A percentile compares a stretch with the other conserved stretches of the same genome.
These are phyloP conservation scores for Drosophila gunungcola DNA, from an alignment of 1,140 invertebrate species.

Conservation along the genomic window DNA sequence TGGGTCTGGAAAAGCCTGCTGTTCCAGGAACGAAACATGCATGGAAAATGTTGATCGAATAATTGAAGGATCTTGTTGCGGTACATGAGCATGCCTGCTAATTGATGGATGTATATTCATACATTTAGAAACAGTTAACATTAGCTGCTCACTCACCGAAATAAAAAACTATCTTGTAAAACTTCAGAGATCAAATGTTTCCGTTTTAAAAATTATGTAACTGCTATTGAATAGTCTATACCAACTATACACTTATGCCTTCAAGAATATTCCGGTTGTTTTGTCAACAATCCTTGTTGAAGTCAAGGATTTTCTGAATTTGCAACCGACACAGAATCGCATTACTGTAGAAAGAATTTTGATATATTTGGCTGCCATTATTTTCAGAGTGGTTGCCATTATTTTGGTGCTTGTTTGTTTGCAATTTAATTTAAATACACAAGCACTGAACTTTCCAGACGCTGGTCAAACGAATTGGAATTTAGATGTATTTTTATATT, in stretches of 20 bases:
- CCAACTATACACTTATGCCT: too few relatives aligned
- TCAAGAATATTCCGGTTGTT: constrained; percentile 6
- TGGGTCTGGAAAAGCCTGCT: constrained; percentile 11
- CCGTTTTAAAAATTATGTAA: too few relatives aligned
- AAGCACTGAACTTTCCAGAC: constrained; percentile 40
- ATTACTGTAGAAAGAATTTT: constrained; percentile 7
- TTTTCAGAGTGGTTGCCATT: constrained; percentile 30
- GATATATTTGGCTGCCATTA: constrained; percentile 26
- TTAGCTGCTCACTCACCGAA: too few relatives aligned
- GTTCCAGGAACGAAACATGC: constrained; percentile 27
- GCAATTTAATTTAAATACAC: constrained; percentile 54
- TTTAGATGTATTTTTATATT: constrained; percentile 33
- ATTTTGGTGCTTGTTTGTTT: constrained; percentile 46
- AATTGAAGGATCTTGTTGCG: constrained; percentile 30
- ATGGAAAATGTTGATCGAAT: constrained; percentile 21
- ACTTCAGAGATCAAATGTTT: too few relatives aligned
- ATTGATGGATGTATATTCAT: constrained; percentile 19
- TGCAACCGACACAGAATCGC: constrained; percentile 17
- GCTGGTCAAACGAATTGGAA: constrained; percentile 42
- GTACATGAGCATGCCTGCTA: background rate
- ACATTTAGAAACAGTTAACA: too few relatives aligned
- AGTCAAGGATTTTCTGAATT: constrained; percentile 22
- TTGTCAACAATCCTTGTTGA: constrained; percentile 15
- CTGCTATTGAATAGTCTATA: too few relatives aligned
- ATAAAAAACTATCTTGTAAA: too few relatives aligned